Evolutionary conservation across 2,113 vertebrate species (phyloP).

Genomic region (Struthidea cinerea): DNA sequence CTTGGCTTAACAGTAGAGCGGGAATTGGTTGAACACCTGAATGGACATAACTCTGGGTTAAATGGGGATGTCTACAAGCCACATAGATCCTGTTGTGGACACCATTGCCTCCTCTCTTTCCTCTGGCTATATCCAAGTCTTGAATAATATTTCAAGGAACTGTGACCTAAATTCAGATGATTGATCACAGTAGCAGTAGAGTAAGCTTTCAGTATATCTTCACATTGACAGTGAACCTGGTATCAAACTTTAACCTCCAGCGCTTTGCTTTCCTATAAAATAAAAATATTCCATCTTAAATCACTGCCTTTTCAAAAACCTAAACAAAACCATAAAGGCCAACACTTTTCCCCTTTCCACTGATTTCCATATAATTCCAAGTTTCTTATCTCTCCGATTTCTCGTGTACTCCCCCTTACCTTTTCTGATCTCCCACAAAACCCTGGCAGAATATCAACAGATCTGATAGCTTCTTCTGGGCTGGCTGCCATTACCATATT

Average conservation of each 20-base stretch:
- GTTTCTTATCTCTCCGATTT: conserved; percentile 7
- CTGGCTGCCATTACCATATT: conserved; percentile 47
- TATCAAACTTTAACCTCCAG: conserved; percentile 17
- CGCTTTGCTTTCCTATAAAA: conserved; percentile 23
- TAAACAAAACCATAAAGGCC: background rate
- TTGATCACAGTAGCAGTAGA: background rate
- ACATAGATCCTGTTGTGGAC: background rate
- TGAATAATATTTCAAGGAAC: conserved; percentile 22
- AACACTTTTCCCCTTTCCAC: background rate
- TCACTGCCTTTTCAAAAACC: background rate
- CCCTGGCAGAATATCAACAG: conserved; percentile 29
- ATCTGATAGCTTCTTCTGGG: conserved; percentile 22
- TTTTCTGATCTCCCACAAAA: conserved; percentile 3
- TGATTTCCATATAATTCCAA: background rate
- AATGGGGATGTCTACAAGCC: background rate
- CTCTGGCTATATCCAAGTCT: background rate
- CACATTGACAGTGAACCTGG: background rate
- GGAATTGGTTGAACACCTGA: background rate
- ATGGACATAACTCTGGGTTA: background rate
- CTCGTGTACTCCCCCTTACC: background rate
- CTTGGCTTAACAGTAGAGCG: background rate
- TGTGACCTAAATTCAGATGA: background rate
- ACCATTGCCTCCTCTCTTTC: background rate
- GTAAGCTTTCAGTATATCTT: conserved; percentile 25
- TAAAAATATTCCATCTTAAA: conserved; percentile 9